Percentiles rank a stretch among this genome's conserved stretches.
These are phyloP conservation scores for Strigamia crassipes DNA, from an alignment of 2,888 invertebrate genomes.

Conservation along the genomic window DNA sequence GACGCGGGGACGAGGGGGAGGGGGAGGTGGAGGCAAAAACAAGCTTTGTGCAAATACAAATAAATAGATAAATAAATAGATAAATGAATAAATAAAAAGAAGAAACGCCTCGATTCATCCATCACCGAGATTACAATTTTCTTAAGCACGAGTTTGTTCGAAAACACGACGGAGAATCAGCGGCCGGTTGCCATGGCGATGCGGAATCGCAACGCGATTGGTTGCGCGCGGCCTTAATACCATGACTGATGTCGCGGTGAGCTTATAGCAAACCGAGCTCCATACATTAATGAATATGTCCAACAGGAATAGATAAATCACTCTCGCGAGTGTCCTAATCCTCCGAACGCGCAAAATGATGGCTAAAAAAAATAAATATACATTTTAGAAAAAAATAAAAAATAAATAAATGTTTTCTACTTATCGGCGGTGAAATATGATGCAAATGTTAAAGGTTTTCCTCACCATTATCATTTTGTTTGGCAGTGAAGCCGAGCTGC, in stretches of 20 bases:
- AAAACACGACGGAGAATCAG: not conserved
- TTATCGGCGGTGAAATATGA: not conserved
- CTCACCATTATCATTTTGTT: not conserved
- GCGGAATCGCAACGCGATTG: not conserved
- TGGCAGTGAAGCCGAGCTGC: too few species aligned
- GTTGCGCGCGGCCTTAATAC: not conserved
- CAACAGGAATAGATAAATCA: not conserved
- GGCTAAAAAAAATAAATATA: not conserved
- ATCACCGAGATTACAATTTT: not conserved
- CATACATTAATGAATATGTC: not conserved
- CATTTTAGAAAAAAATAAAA: not conserved
- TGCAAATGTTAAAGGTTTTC: not conserved
- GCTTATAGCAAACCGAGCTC: not conserved
- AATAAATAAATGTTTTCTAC: not conserved
- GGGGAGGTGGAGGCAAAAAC: not conserved
- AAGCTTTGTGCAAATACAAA: not conserved
- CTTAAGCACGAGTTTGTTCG: not conserved
- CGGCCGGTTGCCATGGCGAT: not conserved
- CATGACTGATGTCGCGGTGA: not conserved
- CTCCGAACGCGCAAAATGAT: not conserved
- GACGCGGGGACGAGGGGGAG: too few species aligned
- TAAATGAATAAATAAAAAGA: not conserved
- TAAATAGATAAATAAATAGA: too few species aligned
- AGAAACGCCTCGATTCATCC: not conserved
- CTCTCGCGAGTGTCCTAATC: not conserved